These are phyloP conservation scores for Polypedilum vanderplanki DNA, from an alignment of 1,140 invertebrate genomes.

Conservation along the genomic window DNA sequence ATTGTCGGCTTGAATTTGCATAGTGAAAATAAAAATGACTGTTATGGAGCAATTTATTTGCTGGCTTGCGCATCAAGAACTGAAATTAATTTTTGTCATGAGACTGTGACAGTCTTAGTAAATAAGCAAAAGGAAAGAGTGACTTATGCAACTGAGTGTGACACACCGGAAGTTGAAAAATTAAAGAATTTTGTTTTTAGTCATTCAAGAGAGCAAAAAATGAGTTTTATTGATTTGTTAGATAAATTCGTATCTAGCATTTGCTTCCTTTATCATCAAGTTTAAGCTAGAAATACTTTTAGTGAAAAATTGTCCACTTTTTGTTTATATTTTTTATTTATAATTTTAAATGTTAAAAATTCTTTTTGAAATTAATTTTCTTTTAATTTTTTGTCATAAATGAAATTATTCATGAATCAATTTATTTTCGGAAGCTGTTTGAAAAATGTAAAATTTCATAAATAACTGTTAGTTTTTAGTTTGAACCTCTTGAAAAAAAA, in stretches of 20 bases:
- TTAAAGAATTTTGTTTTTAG: background rate
- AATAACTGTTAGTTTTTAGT: too few relatives aligned
- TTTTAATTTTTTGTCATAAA: too few relatives aligned
- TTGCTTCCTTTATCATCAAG: constrained; percentile 7
- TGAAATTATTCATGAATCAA: too few relatives aligned
- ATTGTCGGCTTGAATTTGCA: background rate
- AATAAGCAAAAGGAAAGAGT: background rate
- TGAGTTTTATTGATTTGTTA: background rate
- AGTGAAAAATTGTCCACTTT: too few relatives aligned
- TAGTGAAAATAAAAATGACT: constrained; percentile 5
- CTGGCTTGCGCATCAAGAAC: background rate
- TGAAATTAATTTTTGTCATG: background rate
- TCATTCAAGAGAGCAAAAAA: constrained; percentile 2
- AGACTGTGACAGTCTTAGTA: background rate
- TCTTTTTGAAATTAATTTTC: too few relatives aligned
- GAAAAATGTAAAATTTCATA: too few relatives aligned
- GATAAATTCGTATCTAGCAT: background rate
- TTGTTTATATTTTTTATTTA: too few relatives aligned
- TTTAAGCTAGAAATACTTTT: background rate
- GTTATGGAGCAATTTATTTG: background rate
- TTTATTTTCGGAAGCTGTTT: too few relatives aligned
- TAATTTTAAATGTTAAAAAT: too few relatives aligned
- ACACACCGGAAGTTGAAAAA: constrained; percentile 1
- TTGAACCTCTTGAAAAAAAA: too few relatives aligned
- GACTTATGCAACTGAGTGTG: background rate